A percentile compares a stretch with the other conserved stretches of the same genome.
Conservation (phyloP, 2,888 invertebrate species). For the Drosophila seclusa region DNA sequence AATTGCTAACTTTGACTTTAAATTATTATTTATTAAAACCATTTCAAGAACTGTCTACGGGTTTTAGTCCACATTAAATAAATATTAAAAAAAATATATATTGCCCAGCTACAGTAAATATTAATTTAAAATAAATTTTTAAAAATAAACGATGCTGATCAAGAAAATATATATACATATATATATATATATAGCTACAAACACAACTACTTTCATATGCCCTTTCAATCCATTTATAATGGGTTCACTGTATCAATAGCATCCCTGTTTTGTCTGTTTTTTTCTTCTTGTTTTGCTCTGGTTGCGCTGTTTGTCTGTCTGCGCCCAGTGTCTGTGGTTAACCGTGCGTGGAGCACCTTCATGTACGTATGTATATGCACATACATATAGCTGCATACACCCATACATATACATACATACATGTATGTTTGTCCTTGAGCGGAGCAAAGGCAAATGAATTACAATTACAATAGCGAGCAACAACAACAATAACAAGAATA, state of each 20-base stretch:
- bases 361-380: conserved; percentile 9
- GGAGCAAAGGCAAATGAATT: conserved; percentile 68
- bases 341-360: conserved; percentile 63
- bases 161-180: neutral
- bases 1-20: neutral
- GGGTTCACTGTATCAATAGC: conserved; percentile 2
- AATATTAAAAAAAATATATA: too few relatives aligned
- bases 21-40: too few relatives aligned
- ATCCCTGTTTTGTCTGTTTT: neutral
- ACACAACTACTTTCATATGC: neutral
- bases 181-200: neutral
- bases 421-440: conserved; percentile 70
- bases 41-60: too few relatives aligned
- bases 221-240: neutral
- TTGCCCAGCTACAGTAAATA: too few relatives aligned
- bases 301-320: conserved; percentile 22
- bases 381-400: neutral
- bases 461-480: conserved; percentile 62
- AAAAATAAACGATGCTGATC: neutral
- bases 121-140: neutral
- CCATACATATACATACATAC: neutral
- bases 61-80: too few relatives aligned
- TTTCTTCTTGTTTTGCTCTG: neutral
- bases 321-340: conserved; percentile 46
- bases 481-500: conserved; percentile 6